Conservation (phyloP, 2,888 invertebrate species). For the Mactromeris polynyma region DNA sequence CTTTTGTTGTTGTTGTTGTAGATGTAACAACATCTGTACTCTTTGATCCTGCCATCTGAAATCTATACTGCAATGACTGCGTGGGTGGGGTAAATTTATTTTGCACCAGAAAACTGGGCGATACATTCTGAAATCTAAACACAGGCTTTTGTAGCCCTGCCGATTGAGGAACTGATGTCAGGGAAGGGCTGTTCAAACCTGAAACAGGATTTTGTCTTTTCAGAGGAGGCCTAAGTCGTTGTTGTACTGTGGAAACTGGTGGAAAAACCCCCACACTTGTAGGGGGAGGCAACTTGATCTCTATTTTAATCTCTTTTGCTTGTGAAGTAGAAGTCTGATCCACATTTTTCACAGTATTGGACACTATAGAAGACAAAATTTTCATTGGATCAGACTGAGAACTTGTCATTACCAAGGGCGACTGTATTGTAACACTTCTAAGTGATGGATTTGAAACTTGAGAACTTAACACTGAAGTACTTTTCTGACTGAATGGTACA, state of each 20-base stretch:
- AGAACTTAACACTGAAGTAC: background rate
- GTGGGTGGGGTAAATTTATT: slow-evolving; percentile 16
- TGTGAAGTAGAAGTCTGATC: slow-evolving; percentile 6
- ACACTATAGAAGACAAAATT: slow-evolving; percentile 58
- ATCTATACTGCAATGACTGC: slow-evolving; percentile 40
- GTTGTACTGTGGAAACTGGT: background rate
- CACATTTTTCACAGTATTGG: slow-evolving; percentile 54
- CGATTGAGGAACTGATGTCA: background rate
- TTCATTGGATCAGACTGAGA: slow-evolving; percentile 55
- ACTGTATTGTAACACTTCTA: background rate
- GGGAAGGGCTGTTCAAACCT: slow-evolving; percentile 32
- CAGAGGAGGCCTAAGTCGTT: slow-evolving; percentile 14
- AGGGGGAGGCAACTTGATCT: slow-evolving; percentile 75
- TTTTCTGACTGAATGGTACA: background rate
- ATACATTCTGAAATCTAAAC: slow-evolving; percentile 41
- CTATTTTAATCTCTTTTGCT: slow-evolving; percentile 79
- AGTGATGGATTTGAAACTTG: background rate
- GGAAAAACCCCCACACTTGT: background rate
- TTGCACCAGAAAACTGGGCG: background rate
- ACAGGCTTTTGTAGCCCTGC: slow-evolving; percentile 33
- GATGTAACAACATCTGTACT: slow-evolving; percentile 34
- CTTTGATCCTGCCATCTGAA: slow-evolving; percentile 46
- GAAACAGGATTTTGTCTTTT: slow-evolving; percentile 55
- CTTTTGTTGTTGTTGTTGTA: slow-evolving; percentile 86
- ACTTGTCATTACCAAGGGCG: slow-evolving; percentile 9